Percentiles rank a stretch among this genome's conserved stretches.
Conservation (phyloP, 35 echinoderm and acorn worm genomes). For the Ptychodera flava region DNA sequence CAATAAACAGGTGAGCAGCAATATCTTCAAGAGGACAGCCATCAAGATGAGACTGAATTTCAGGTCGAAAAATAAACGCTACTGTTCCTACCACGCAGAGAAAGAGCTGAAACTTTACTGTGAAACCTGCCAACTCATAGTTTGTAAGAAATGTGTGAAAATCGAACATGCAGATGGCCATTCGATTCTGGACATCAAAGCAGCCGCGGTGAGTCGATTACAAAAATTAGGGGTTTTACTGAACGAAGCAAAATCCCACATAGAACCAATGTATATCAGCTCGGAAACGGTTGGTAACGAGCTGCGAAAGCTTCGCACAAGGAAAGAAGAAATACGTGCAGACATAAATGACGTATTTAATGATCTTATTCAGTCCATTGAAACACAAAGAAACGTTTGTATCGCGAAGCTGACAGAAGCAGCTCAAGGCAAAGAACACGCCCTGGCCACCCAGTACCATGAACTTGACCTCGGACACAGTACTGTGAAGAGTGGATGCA, state of each 20-base stretch:
- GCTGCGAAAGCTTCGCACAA: neutral
- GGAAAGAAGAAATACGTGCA: neutral
- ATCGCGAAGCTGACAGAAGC: neutral
- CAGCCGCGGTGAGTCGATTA: neutral
- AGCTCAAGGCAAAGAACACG: neutral
- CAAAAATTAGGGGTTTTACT: neutral
- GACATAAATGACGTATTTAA: constrained; percentile 9
- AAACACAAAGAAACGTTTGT: constrained; percentile 9
- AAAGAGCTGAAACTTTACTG: constrained; percentile 16
- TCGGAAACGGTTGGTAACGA: neutral
- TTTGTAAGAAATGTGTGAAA: constrained; percentile 13
- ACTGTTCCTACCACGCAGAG: constrained; percentile 17
- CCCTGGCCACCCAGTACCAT: neutral
- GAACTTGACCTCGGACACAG: constrained; percentile 4
- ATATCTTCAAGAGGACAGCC: constrained; percentile 8
- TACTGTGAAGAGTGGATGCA: constrained; percentile 1
- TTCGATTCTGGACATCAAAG: neutral
- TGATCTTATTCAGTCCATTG: neutral
- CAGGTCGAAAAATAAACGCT: constrained; percentile 1
- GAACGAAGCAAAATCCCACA: neutral
- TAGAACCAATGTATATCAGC: neutral
- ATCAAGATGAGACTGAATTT: constrained; percentile 6
- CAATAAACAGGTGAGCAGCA: constrained; percentile 1
- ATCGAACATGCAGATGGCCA: constrained; percentile 9
- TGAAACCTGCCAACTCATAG: constrained; percentile 7